A percentile compares a stretch with the other conserved stretches of the same genome.
These are phyloP conservation scores for Smutsia gigantea DNA, from an alignment of 2,797 vertebrate species.

Conservation along the genomic window DNA sequence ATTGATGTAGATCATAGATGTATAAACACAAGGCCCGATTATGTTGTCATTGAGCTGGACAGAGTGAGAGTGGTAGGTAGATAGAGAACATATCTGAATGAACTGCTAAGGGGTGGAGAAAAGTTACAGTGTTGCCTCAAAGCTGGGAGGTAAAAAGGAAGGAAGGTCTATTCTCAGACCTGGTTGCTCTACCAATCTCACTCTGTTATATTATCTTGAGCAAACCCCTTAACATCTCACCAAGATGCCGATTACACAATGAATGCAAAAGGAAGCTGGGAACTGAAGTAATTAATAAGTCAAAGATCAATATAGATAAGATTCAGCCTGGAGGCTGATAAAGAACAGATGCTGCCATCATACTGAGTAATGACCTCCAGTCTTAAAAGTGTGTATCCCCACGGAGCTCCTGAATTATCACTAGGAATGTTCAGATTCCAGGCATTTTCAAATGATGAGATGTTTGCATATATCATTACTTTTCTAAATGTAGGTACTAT, in stretches of 20 bases:
- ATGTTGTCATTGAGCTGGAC: not conserved
- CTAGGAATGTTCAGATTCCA: not conserved
- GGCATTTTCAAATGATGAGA: constrained; percentile 27
- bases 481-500: not conserved
- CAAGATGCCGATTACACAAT: not conserved
- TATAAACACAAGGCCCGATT: not conserved
- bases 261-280: constrained; percentile 22
- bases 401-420: not conserved
- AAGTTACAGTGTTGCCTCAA: not conserved
- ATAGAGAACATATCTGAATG: not conserved
- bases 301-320: constrained; percentile 50
- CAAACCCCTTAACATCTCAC: constrained; percentile 13
- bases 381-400: not conserved
- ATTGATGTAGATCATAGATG: not conserved
- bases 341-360: not conserved
- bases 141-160: not conserved
- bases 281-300: constrained; percentile 62
- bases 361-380: not conserved
- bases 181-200: not conserved
- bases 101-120: not conserved
- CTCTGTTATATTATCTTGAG: not conserved
- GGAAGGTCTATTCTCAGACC: not conserved
- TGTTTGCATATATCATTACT: not conserved
- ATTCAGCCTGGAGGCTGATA: not conserved
- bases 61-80: not conserved